phyloP scores from a whole-genome alignment of 2,888 invertebrate species.

The Orchesellides sinensis region DNA sequence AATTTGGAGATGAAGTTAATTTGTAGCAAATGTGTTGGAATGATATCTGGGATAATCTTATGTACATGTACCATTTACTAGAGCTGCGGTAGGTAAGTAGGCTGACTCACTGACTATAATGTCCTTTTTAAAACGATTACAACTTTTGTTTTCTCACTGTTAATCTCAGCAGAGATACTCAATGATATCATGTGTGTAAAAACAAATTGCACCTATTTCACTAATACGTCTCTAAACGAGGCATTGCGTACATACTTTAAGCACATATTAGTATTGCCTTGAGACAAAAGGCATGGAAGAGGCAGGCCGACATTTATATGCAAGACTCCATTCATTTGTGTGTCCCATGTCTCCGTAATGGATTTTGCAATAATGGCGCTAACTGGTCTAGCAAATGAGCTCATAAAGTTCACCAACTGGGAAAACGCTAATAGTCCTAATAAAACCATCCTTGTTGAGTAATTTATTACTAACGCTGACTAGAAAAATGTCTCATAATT shows the following conservation, averaged over 20 bases:
- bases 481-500: conserved; percentile 26
- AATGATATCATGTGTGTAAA: neutral
- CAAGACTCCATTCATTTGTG: neutral
- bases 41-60: no score
- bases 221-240: neutral
- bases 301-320: neutral
- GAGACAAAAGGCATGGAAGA: neutral
- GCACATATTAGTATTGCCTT: neutral
- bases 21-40: no score
- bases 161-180: neutral
- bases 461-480: conserved; percentile 40
- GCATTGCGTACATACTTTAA: neutral
- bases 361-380: conserved; percentile 36
- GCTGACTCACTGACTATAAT: neutral
- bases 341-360: conserved; percentile 24
- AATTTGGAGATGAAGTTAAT: no score
- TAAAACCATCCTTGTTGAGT: conserved; percentile 45
- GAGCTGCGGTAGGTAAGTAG: neutral
- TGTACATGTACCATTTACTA: neutral
- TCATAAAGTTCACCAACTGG: conserved; percentile 46
- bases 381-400: conserved; percentile 46
- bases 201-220: neutral
- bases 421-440: conserved; percentile 49
- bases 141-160: conserved; percentile 13
- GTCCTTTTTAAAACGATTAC: no score